Evolutionary conservation across 1,140 invertebrate species (phyloP).

Genomic region (Gerris buenoi): DNA sequence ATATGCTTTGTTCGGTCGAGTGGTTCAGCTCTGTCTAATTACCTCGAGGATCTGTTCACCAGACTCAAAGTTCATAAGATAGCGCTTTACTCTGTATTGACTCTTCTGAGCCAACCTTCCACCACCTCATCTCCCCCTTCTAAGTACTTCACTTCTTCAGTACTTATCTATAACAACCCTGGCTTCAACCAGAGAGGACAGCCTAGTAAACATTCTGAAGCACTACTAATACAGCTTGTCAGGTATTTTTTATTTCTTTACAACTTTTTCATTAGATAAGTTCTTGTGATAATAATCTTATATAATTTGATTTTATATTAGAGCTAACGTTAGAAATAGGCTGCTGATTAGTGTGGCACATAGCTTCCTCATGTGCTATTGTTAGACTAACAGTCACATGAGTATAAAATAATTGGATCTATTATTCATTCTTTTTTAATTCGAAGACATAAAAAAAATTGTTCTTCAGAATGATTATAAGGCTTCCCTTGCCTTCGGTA

Average conservation of each 20-base stretch:
- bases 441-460: no score
- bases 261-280: no score
- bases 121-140: conserved; percentile 19
- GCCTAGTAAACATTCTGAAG: conserved; percentile 48
- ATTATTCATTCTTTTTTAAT: no score
- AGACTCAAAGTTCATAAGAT: conserved; percentile 80
- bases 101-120: conserved; percentile 36
- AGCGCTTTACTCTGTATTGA: conserved; percentile 67
- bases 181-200: conserved; percentile 39
- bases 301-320: no score
- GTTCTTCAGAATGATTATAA: background rate
- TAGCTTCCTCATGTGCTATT: no score
- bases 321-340: no score
- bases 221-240: conserved; percentile 60
- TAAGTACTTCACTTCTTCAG: conserved; percentile 59
- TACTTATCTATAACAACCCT: conserved; percentile 59
- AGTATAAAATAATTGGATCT: no score
- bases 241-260: no score
- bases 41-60: conserved; percentile 62
- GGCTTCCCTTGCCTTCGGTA: no score
- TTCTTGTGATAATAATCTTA: no score
- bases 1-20: conserved; percentile 69
- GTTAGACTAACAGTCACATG: no score
- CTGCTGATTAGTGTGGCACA: no score
- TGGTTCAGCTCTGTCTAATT: conserved; percentile 62